Evolutionary conservation across 2,888 invertebrate species (phyloP).

Genomic region (Noctua janthe): DNA sequence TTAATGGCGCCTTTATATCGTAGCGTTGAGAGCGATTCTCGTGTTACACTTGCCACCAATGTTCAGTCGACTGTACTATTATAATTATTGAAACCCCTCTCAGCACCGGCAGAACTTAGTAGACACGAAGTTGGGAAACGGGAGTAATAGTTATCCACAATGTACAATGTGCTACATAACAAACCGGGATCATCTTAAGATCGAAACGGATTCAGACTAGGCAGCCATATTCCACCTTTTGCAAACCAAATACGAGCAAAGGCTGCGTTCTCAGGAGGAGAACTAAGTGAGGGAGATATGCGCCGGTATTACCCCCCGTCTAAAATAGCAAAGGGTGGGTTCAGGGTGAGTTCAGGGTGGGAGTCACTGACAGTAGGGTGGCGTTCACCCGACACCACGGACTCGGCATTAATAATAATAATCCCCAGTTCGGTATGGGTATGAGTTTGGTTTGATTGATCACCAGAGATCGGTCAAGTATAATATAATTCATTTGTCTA

Average conservation of each 20-base stretch:
- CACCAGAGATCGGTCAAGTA: background rate
- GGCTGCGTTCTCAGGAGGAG: constrained; percentile 15
- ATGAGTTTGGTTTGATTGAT: constrained; percentile 18
- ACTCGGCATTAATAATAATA: constrained; percentile 40
- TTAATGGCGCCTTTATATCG: background rate
- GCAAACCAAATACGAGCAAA: background rate
- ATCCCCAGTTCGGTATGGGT: constrained; percentile 26
- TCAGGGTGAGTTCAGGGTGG: constrained; percentile 30
- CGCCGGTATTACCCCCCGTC: background rate
- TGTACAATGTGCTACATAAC: background rate
- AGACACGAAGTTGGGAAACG: background rate
- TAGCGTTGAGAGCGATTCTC: background rate
- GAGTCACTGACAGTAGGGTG: constrained; percentile 19
- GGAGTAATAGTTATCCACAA: background rate
- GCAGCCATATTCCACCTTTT: background rate
- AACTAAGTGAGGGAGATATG: constrained; percentile 22
- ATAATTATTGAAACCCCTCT: background rate
- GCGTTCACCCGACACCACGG: constrained; percentile 13
- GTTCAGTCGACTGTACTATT: background rate
- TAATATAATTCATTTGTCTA: background rate
- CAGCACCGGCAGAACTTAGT: background rate
- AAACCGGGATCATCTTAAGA: background rate
- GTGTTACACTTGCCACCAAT: background rate
- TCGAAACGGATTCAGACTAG: background rate
- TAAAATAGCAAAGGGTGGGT: constrained; percentile 27